A percentile compares a stretch with the other conserved stretches of the same genome.
Conservation (phyloP, 2,113 vertebrate species). For the Petrocephalus microphthalmus region DNA sequence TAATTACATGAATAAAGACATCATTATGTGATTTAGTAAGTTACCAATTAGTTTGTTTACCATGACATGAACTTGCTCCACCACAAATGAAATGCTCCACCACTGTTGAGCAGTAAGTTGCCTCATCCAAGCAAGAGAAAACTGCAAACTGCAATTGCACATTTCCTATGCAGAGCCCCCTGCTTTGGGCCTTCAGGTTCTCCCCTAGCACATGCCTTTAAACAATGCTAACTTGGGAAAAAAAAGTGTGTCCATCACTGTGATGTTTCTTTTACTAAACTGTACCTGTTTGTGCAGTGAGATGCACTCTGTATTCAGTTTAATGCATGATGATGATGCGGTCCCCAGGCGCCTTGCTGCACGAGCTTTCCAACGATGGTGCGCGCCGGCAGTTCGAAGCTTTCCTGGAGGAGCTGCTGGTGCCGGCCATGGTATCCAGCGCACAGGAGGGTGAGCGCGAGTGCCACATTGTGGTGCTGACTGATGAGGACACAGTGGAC, state of each 20-base stretch:
- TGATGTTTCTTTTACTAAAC: slow-evolving; percentile 41
- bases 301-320: too few relatives aligned
- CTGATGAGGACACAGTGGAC: slow-evolving; percentile 70
- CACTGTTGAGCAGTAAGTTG: too few relatives aligned
- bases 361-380: slow-evolving; percentile 73
- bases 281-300: not conserved
- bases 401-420: slow-evolving; percentile 70
- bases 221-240: not conserved
- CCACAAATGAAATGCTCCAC: not conserved
- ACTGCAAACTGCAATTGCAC: not conserved
- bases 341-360: slow-evolving; percentile 66
- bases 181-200: not conserved
- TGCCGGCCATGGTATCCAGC: slow-evolving; percentile 72
- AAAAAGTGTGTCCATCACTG: slow-evolving; percentile 5
- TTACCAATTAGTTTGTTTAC: not conserved
- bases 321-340: not conserved
- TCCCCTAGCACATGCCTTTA: not conserved
- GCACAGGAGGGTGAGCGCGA: slow-evolving; percentile 70
- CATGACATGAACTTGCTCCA: not conserved
- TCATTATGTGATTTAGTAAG: not conserved
- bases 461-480: slow-evolving; percentile 71
- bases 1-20: not conserved
- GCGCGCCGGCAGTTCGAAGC: slow-evolving; percentile 71
- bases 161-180: not conserved
- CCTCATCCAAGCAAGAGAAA: too few relatives aligned